Evolutionary conservation across 2,797 vertebrate species (phyloP).

Genomic region (Falco peregrinus): DNA sequence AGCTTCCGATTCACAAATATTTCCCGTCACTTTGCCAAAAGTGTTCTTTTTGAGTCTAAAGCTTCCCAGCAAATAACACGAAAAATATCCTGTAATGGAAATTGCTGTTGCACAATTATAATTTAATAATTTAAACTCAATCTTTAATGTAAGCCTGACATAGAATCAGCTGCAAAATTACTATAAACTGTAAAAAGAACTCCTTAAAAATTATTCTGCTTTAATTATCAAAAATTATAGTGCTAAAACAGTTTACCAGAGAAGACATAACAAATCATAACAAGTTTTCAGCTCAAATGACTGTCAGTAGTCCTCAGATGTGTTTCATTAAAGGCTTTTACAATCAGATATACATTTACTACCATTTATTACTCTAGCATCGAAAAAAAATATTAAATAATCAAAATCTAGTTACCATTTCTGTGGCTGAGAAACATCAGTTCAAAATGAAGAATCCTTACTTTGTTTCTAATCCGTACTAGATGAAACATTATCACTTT

Average conservation of each 20-base stretch:
- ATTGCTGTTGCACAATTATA: conserved; percentile 9
- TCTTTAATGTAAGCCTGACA: conserved; percentile 4
- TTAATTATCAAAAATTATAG: conserved; percentile 42
- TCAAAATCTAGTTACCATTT: not conserved
- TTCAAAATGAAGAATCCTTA: not conserved
- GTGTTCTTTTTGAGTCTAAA: conserved; percentile 14
- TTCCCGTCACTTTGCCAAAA: conserved; percentile 31
- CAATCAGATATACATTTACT: not conserved
- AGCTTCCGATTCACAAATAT: conserved; percentile 41
- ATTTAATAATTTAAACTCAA: conserved; percentile 51
- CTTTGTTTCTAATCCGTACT: not conserved
- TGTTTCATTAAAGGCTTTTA: conserved; percentile 27
- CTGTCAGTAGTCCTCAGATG: not conserved
- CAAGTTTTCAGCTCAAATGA: conserved; percentile 12
- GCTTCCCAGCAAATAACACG: not conserved
- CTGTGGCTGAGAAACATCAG: not conserved
- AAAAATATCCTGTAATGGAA: conserved; percentile 45
- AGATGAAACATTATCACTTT: not conserved
- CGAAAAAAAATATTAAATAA: not conserved
- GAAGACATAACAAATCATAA: conserved; percentile 36
- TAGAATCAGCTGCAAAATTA: conserved; percentile 17
- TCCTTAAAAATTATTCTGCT: conserved; percentile 10
- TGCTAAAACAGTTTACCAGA: conserved; percentile 22
- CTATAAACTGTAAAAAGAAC: not conserved
- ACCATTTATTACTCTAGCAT: not conserved